These are phyloP conservation scores for Drosophila oshimai DNA, from an alignment of 1,140 invertebrate species.

Conservation along the genomic window DNA sequence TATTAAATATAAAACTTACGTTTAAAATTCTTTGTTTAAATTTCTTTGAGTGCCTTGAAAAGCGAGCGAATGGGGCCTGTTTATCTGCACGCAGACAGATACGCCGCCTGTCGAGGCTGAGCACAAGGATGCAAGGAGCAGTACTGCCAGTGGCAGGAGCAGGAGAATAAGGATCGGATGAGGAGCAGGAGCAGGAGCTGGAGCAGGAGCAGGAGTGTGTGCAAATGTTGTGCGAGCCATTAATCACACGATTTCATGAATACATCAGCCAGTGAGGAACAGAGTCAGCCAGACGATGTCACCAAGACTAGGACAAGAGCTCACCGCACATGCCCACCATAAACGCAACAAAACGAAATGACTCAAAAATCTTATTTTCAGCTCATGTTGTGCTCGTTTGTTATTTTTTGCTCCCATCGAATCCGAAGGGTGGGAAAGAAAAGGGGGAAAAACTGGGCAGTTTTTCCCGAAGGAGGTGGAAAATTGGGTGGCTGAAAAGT, in stretches of 20 bases:
- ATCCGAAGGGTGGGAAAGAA: conserved; percentile 5
- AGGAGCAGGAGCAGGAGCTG: neutral
- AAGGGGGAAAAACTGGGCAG: neutral
- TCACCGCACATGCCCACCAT: conserved; percentile 27
- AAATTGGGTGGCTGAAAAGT: neutral
- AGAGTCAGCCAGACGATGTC: conserved; percentile 63
- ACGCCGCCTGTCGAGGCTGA: conserved; percentile 66
- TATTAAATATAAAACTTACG: too few relatives aligned
- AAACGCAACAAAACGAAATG: conserved; percentile 80
- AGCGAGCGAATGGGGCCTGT: conserved; percentile 38
- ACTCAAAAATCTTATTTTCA: conserved; percentile 82
- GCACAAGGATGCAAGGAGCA: conserved; percentile 28
- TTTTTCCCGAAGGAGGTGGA: neutral
- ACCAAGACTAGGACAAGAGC: conserved; percentile 32
- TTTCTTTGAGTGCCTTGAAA: neutral
- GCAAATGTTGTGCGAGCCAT: conserved; percentile 82
- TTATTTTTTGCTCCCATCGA: conserved; percentile 60
- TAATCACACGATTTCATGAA: conserved; percentile 82
- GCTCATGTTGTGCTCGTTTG: conserved; percentile 77
- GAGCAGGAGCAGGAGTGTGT: conserved; percentile 51
- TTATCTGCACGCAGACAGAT: conserved; percentile 80
- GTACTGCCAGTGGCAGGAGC: conserved; percentile 6
- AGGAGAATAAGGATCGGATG: conserved; percentile 21
- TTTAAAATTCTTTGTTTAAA: neutral
- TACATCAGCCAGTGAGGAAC: conserved; percentile 80